A percentile compares a stretch with the other conserved stretches of the same genome.
These are phyloP conservation scores for Ochropleura leucogaster DNA, from an alignment of 2,888 invertebrate species.

Conservation along the genomic window DNA sequence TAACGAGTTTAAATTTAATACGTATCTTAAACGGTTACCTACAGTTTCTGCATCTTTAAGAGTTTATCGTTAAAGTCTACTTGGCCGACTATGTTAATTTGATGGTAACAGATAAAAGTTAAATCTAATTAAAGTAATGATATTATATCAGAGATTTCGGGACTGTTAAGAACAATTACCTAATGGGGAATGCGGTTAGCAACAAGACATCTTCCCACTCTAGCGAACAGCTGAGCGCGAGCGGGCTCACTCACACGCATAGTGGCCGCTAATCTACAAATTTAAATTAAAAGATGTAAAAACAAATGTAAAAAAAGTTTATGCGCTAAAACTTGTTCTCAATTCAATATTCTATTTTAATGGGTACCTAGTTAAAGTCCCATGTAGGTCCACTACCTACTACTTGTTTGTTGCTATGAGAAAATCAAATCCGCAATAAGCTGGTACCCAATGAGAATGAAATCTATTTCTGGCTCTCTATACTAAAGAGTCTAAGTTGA, in stretches of 20 bases:
- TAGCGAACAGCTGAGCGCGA: conserved; percentile 51
- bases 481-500: conserved; percentile 23
- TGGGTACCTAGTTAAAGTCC: neutral
- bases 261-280: conserved; percentile 4
- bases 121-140: conserved; percentile 13
- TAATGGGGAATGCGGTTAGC: conserved; percentile 53
- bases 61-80: conserved; percentile 28
- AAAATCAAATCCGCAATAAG: conserved; percentile 6
- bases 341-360: neutral
- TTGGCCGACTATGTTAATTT: conserved; percentile 15
- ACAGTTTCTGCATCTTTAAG: conserved; percentile 64
- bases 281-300: conserved; percentile 7
- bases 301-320: neutral
- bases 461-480: conserved; percentile 41
- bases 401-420: neutral
- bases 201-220: conserved; percentile 51
- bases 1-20: conserved; percentile 70
- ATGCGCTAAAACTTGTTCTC: neutral
- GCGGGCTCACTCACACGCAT: conserved; percentile 26
- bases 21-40: conserved; percentile 59
- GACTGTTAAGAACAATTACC: conserved; percentile 24
- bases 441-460: conserved; percentile 10
- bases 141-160: conserved; percentile 14
- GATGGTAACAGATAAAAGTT: conserved; percentile 8
- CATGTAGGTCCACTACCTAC: too few relatives aligned